Evolutionary conservation across 2,888 invertebrate species (phyloP), one percentile per base, ranked within the genome.

Genomic region (Himalopsyche kuldschensis): DNA sequence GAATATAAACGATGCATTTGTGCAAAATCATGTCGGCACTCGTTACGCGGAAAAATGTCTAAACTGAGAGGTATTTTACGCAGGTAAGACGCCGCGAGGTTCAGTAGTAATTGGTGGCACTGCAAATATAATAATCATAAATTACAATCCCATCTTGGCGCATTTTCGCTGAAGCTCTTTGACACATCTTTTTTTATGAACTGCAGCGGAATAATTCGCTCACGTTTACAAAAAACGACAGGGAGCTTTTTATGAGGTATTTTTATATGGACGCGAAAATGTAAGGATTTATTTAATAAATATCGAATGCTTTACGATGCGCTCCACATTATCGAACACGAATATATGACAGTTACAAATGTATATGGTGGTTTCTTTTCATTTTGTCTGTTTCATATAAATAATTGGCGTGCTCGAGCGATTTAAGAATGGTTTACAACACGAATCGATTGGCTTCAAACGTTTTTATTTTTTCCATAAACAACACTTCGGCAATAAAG

Each of bases 111-210:
- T 85, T 85, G 84, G 85, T 80, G 76, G 69, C 80, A 82, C 84
- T 77, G 85, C 83, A 85, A 85, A 85, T 85, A 84, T 85, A 84
- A 84, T 85, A 84, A 84, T 78, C 84, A 82, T 84, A 84, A 85
- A 85, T 83, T 80, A 85, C 76, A 4, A 20, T 46, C 46, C 27
- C 48, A 31, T 27, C 69, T 41, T 20, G 11, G 75, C 75, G 80
- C 80, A 78, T 75, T 75, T 55, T n/a, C 20, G n/a, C 55, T 24
- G 20, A 24, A 55, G 24, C 55, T 4, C 20, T 1, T 55, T 55
- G 55, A 55, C 55, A 55, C 55, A 8, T 20, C 20, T 55, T 55
- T 55, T 55, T 55, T 55, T 20, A 20, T 5, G 20, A 10, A n/a
- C 24, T 10, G 55, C 20, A 20, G n/a, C 20, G 20, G 55, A 55